Conservation (phyloP, 1,140 invertebrate genomes). For the Meteorus sp. region DNA sequence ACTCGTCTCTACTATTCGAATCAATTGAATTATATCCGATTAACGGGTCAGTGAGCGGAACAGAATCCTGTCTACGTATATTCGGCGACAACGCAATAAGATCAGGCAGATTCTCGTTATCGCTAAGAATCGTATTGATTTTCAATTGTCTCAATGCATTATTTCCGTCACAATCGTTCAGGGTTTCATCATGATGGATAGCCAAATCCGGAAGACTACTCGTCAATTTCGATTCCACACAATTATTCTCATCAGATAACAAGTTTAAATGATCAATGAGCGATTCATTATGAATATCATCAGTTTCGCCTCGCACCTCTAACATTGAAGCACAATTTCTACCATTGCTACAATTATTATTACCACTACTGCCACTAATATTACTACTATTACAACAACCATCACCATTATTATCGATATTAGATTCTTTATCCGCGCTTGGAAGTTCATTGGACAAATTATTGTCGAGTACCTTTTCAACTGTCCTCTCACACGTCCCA, state of each 20-base stretch:
- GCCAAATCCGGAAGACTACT: conserved; percentile 7
- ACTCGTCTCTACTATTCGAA: neutral
- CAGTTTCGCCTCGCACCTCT: conserved; percentile 19
- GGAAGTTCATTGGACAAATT: neutral
- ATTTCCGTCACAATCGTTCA: neutral
- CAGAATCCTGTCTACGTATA: conserved; percentile 31
- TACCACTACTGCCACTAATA: conserved; percentile 13
- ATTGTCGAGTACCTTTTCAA: conserved; percentile 7
- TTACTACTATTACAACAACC: conserved; percentile 7
- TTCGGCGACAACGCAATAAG: conserved; percentile 47
- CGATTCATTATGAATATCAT: conserved; percentile 17
- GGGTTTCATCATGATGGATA: neutral
- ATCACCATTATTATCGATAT: conserved; percentile 5
- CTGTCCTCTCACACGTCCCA: neutral
- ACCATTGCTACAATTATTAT: conserved; percentile 22
- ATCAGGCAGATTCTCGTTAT: conserved; percentile 42
- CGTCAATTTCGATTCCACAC: neutral
- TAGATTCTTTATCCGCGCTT: conserved; percentile 1
- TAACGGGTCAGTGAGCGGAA: conserved; percentile 26
- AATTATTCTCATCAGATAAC: conserved; percentile 15
- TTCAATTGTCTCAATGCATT: neutral
- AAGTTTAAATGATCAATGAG: conserved; percentile 7
- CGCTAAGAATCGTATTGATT: conserved; percentile 18
- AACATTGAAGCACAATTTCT: conserved; percentile 22
- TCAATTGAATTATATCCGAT: conserved; percentile 12